Conservation (phyloP, 2,797 vertebrate species). For the Spinus pinus region DNA sequence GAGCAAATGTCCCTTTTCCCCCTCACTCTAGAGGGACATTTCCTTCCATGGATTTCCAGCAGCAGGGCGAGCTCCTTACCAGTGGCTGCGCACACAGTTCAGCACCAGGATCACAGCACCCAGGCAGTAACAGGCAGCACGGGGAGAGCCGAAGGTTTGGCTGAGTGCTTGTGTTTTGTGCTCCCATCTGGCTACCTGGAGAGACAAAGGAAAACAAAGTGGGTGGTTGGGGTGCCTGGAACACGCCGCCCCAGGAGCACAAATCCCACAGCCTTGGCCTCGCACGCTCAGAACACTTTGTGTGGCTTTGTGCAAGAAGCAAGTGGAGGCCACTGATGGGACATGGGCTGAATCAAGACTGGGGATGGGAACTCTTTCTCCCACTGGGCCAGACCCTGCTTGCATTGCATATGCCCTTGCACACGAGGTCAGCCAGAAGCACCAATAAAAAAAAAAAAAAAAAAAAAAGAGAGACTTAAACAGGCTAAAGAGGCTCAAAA, state of each 20-base stretch:
- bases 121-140: constrained; percentile 85
- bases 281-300: accelerated
- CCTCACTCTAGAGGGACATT: neutral
- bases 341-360: neutral
- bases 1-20: neutral
- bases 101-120: constrained; percentile 83
- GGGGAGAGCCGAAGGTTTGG: constrained; percentile 79
- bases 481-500: neutral
- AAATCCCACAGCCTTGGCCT: neutral
- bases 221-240: neutral
- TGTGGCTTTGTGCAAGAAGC: neutral
- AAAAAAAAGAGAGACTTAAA: neutral
- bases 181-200: constrained; percentile 85
- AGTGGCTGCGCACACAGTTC: constrained; percentile 88
- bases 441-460: neutral
- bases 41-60: accelerated
- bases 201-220: neutral
- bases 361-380: neutral
- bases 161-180: constrained; percentile 83
- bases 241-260: neutral
- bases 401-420: neutral
- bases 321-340: neutral
- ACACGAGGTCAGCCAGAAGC: neutral
- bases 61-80: constrained; percentile 75
- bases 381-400: neutral